Conservation (phyloP, 1,140 invertebrate species). For the Solenopsis fugax region DNA sequence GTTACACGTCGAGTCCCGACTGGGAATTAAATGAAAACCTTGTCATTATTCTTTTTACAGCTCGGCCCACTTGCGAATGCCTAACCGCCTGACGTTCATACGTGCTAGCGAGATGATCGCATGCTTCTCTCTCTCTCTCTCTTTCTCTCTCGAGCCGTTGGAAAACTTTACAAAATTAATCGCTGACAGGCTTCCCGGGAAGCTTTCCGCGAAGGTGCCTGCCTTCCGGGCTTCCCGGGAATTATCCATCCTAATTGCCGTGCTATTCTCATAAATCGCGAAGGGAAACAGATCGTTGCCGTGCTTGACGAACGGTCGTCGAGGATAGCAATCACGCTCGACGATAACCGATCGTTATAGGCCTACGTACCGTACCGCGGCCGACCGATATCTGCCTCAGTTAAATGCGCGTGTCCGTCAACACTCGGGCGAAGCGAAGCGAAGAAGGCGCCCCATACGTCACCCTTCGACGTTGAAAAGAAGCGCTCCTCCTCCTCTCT, state of each 20-base stretch:
- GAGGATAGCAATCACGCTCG: conserved; percentile 47
- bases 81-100: background rate
- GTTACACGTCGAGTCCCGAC: conserved; percentile 5
- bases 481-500: conserved; percentile 27
- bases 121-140: background rate
- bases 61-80: conserved; percentile 5
- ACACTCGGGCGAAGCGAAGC: background rate
- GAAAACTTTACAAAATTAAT: conserved; percentile 12
- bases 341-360: conserved; percentile 54
- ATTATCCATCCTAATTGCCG: background rate
- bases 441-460: background rate
- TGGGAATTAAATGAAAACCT: conserved; percentile 46
- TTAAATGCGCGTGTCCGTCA: conserved; percentile 49
- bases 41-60: conserved; percentile 38
- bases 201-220: background rate
- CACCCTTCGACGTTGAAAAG: conserved; percentile 33
- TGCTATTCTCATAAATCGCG: conserved; percentile 49
- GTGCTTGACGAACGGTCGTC: conserved; percentile 5
- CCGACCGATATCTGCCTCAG: background rate
- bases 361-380: background rate
- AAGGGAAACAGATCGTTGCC: background rate
- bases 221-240: background rate
- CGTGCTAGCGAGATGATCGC: background rate
- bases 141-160: background rate
- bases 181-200: background rate